Evolutionary conservation across 2,113 vertebrate species (phyloP).

Genomic region (Columbina picui): DNA sequence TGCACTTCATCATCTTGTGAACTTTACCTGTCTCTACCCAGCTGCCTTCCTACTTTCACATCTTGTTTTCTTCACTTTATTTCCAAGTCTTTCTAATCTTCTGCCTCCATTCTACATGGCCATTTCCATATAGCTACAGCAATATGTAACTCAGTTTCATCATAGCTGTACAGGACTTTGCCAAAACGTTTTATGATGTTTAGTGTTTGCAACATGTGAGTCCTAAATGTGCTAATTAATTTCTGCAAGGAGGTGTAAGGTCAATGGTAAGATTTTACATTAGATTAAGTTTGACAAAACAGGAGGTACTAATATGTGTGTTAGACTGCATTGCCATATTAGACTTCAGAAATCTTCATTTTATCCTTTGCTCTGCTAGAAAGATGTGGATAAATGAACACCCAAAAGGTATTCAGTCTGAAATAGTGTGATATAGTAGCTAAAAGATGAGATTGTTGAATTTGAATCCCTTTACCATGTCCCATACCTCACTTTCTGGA

Average conservation of each 20-base stretch:
- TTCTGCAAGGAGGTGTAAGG: neutral
- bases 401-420: neutral
- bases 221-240: neutral
- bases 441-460: neutral
- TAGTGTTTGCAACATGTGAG: neutral
- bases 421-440: neutral
- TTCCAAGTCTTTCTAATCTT: neutral
- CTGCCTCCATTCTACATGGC: neutral
- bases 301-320: neutral
- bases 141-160: neutral
- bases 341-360: neutral
- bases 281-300: neutral
- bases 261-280: neutral
- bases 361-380: neutral
- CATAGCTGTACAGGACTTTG: neutral
- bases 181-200: neutral
- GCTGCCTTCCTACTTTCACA: neutral
- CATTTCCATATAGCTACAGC: neutral
- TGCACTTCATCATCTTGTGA: neutral
- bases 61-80: neutral
- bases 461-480: neutral
- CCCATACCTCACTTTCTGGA: neutral
- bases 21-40: neutral
- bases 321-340: neutral
- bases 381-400: neutral